These are phyloP conservation scores for Martes flavigula DNA, from an alignment of 2,797 vertebrate genomes.

Conservation along the genomic window DNA sequence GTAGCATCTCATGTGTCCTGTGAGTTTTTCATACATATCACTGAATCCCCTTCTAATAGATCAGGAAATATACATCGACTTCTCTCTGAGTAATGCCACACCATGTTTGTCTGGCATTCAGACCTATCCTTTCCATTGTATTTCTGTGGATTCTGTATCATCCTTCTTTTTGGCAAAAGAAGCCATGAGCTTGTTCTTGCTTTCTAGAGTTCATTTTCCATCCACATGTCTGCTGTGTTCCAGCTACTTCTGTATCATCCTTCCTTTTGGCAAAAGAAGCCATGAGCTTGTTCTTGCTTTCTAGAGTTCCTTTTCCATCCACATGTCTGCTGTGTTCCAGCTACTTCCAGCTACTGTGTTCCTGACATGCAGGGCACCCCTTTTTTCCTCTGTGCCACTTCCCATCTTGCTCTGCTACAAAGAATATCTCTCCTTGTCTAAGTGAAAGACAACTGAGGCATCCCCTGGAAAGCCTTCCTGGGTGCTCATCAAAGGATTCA, in stretches of 20 bases:
- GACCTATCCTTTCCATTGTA: neutral
- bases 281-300: neutral
- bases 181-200: neutral
- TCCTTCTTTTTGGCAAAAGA: neutral
- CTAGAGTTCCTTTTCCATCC: neutral
- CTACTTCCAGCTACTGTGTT: too few relatives aligned
- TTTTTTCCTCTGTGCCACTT: neutral
- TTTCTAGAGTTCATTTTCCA: neutral
- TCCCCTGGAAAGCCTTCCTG: neutral
- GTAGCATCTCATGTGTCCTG: neutral
- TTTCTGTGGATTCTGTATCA: neutral
- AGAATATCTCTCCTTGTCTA: neutral
- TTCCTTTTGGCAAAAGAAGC: neutral
- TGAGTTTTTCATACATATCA: neutral
- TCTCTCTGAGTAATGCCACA: neutral
- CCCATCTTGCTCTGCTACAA: neutral
- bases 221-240: fast-evolving
- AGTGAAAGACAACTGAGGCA: neutral
- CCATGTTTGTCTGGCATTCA: neutral
- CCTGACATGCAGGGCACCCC: fast-evolving
- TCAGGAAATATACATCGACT: neutral
- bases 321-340: fast-evolving
- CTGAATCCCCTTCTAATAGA: neutral
- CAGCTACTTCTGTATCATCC: neutral
- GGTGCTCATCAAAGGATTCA: neutral